Conservation (phyloP, 2,888 invertebrate genomes). For the Polyommatus iphigenia region DNA sequence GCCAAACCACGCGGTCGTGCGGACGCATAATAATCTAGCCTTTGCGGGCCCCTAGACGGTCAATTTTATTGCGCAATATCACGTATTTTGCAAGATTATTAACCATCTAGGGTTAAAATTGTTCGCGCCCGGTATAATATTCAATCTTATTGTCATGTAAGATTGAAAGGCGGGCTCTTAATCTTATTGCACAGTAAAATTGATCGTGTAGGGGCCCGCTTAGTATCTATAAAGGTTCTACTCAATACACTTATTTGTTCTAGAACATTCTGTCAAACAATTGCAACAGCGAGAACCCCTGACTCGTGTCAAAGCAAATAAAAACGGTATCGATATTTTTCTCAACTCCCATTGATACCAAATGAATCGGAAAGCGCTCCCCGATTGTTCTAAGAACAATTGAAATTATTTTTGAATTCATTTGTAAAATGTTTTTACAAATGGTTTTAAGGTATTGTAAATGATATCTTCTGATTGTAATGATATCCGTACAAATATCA, state of each 20-base stretch:
- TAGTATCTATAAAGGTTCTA: too few species aligned
- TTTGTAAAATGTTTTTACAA: slow-evolving; percentile 13
- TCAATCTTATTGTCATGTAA: too few species aligned
- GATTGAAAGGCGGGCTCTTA: too few species aligned
- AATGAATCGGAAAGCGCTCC: slow-evolving; percentile 30
- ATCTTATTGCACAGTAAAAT: too few species aligned
- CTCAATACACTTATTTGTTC: neutral
- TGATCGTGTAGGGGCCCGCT: too few species aligned
- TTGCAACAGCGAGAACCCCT: slow-evolving; percentile 15
- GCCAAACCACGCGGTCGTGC: too few species aligned
- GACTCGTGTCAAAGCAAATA: slow-evolving; percentile 29
- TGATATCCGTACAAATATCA: neutral
- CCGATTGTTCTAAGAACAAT: slow-evolving; percentile 30
- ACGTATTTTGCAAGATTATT: too few species aligned
- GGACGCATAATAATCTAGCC: too few species aligned
- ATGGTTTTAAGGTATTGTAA: neutral
- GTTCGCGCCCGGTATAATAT: too few species aligned
- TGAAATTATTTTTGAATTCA: slow-evolving; percentile 26
- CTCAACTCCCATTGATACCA: slow-evolving; percentile 23
- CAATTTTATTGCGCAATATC: too few species aligned
- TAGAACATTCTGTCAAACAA: slow-evolving; percentile 12
- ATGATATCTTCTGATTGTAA: neutral
- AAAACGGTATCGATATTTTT: slow-evolving; percentile 30
- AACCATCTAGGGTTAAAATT: too few species aligned
- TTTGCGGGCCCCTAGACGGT: too few species aligned